These are phyloP conservation scores for Corythucha ciliata DNA, from an alignment of 2,888 invertebrate genomes.

Conservation along the genomic window DNA sequence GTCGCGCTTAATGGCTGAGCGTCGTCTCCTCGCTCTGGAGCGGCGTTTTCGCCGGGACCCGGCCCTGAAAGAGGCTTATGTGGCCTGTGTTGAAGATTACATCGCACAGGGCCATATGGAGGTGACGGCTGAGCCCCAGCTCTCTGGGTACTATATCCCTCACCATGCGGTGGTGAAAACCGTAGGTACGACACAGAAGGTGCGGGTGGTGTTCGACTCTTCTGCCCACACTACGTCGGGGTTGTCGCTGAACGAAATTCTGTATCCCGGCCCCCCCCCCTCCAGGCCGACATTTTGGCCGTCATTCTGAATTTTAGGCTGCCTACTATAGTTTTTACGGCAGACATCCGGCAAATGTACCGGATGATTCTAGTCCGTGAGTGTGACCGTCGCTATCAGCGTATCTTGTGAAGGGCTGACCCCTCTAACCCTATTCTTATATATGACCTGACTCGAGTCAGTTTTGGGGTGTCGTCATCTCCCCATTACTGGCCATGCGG, in stretches of 20 bases:
- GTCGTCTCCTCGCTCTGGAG: too few relatives aligned
- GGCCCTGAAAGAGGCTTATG: too few relatives aligned
- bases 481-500: constrained; percentile 8
- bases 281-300: constrained; percentile 13
- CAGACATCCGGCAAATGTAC: constrained; percentile 17
- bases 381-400: neutral
- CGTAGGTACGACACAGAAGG: neutral
- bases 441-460: neutral
- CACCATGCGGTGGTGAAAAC: constrained; percentile 13
- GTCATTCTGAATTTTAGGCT: neutral
- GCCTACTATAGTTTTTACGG: neutral
- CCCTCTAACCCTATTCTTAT: neutral
- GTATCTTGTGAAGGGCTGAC: constrained; percentile 1
- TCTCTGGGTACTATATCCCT: constrained; percentile 8
- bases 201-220: neutral
- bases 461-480: constrained; percentile 3
- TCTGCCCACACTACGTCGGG: neutral
- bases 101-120: constrained; percentile 11
- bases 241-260: constrained; percentile 5
- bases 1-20: too few relatives aligned
- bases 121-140: neutral
- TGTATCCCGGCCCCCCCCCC: neutral
- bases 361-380: neutral
- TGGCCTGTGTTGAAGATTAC: constrained; percentile 11
- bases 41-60: too few relatives aligned